A percentile compares a stretch with the other conserved stretches of the same genome.
Conservation (phyloP, 1,140 invertebrate species). For the Orius insidiosus region DNA sequence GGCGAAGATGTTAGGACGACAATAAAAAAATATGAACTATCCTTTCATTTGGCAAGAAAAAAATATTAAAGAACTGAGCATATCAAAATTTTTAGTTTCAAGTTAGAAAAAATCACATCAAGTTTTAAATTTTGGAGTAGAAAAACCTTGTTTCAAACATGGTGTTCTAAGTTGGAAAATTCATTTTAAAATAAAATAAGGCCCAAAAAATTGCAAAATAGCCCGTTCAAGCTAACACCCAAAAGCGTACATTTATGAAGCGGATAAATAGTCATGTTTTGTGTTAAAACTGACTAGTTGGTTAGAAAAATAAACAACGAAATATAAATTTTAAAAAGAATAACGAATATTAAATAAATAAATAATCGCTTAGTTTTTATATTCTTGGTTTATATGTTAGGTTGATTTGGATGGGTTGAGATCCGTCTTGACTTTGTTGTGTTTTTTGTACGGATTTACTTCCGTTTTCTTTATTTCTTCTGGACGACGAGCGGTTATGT, state of each 20-base stretch:
- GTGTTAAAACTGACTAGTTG: background rate
- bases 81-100: no score
- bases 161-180: background rate
- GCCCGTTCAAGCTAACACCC: no score
- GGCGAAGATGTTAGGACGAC: no score
- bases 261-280: background rate
- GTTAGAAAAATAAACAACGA: background rate
- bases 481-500: constrained; percentile 39
- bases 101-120: no score
- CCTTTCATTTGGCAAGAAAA: no score
- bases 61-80: no score
- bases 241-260: background rate
- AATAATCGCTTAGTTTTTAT: constrained; percentile 9
- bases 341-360: constrained; percentile 1
- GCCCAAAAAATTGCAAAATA: background rate
- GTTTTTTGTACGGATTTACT: constrained; percentile 22
- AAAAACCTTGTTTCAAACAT: background rate
- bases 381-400: constrained; percentile 19
- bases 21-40: no score
- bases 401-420: constrained; percentile 14
- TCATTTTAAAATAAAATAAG: constrained; percentile 2
- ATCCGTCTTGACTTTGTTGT: constrained; percentile 3
- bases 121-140: background rate
- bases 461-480: constrained; percentile 49
- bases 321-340: constrained; percentile 2